Conservation (phyloP, 2,113 vertebrate genomes). For the Gallinago paraguaiae region DNA sequence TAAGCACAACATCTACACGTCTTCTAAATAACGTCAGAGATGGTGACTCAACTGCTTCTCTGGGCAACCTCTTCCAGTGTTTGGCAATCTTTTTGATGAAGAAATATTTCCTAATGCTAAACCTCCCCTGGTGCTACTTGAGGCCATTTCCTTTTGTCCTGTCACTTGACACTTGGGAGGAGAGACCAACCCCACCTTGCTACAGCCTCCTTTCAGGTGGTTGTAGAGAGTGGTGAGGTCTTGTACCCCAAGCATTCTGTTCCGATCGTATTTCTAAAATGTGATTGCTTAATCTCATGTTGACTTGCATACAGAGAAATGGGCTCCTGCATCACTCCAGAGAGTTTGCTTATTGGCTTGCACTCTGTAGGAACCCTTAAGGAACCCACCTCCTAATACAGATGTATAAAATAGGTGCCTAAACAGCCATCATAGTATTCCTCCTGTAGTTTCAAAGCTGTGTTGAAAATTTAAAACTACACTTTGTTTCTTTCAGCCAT, state of each 20-base stretch:
- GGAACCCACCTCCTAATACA: not conserved
- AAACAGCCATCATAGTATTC: not conserved
- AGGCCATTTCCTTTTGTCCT: not conserved
- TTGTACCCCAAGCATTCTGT: not conserved
- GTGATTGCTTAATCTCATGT: not conserved
- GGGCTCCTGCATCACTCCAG: not conserved
- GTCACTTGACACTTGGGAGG: not conserved
- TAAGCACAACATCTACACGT: rapidly evolving
- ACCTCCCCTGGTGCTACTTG: not conserved
- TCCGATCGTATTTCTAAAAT: not conserved
- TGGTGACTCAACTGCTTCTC: not conserved
- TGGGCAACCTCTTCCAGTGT: not conserved
- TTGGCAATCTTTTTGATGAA: not conserved
- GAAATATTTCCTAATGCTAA: not conserved
- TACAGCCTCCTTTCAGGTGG: not conserved
- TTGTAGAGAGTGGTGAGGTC: rapidly evolving
- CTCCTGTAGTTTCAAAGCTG: not conserved
- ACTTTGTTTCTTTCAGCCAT: constrained; percentile 82
- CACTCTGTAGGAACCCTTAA: not conserved
- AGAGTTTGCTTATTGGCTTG: not conserved
- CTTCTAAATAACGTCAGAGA: not conserved
- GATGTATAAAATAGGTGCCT: not conserved
- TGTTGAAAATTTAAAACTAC: not conserved
- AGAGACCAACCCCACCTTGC: rapidly evolving
- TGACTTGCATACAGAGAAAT: not conserved